Conservation (phyloP, 1,140 invertebrate genomes). For the Heterodera carotae region DNA sequence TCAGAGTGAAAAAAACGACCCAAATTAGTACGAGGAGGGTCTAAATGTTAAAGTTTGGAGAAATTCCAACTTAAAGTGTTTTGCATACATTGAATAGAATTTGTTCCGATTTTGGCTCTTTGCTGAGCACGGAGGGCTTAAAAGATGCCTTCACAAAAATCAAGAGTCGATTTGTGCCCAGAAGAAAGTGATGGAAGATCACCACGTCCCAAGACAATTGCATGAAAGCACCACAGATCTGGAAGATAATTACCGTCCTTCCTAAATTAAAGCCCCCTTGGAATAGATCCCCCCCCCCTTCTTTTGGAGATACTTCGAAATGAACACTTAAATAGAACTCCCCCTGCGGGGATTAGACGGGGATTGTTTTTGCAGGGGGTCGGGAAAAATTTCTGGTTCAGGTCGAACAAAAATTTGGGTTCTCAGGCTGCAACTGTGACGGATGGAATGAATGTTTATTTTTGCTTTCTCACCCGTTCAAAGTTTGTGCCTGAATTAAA, state of each 20-base stretch:
- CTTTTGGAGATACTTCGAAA: too few species aligned
- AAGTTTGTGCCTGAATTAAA: not conserved
- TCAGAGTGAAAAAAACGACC: not conserved
- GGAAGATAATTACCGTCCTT: too few species aligned
- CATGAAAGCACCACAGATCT: constrained; percentile 4
- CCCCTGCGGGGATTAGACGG: too few species aligned
- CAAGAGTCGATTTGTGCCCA: not conserved
- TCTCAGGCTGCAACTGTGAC: too few species aligned
- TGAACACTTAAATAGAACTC: too few species aligned
- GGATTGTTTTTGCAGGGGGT: too few species aligned
- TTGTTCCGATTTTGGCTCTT: constrained; percentile 4
- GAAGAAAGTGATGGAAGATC: not conserved
- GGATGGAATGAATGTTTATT: too few species aligned
- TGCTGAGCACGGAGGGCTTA: not conserved
- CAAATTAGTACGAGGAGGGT: not conserved
- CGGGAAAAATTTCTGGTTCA: too few species aligned
- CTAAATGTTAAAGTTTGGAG: not conserved
- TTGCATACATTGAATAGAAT: not conserved
- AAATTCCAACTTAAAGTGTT: not conserved
- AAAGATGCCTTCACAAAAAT: not conserved
- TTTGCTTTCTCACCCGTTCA: not conserved
- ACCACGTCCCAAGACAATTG: constrained; percentile 7
- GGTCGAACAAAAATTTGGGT: too few species aligned
- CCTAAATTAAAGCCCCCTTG: not conserved
- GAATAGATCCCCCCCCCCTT: too few species aligned